phyloP scores from a whole-genome alignment of 2,888 invertebrate species.

The Xylocampa areola region DNA sequence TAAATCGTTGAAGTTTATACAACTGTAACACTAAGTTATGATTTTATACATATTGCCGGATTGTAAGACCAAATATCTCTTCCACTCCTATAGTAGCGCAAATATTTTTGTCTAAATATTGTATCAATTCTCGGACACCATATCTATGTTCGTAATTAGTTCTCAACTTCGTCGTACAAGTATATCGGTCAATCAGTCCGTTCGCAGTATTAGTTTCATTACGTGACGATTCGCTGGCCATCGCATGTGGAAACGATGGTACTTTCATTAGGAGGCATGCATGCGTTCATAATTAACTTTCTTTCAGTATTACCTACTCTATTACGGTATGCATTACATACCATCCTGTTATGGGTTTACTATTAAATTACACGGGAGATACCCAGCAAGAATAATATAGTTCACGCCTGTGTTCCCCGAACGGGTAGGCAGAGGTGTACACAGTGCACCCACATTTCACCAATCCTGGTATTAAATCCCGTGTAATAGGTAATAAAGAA shows the following conservation, averaged over 20 bases:
- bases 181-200: constrained; percentile 11
- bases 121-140: neutral
- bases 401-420: too few species aligned
- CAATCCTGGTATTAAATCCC: too few species aligned
- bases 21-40: too few species aligned
- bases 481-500: too few species aligned
- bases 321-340: constrained; percentile 21
- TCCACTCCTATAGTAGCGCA: too few species aligned
- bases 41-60: too few species aligned
- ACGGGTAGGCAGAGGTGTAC: too few species aligned
- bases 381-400: too few species aligned
- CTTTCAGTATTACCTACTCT: constrained; percentile 19
- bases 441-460: too few species aligned
- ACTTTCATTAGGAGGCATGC: constrained; percentile 45
- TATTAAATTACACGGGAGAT: too few species aligned
- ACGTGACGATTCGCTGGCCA: constrained; percentile 20
- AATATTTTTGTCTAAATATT: neutral
- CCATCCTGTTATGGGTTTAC: neutral
- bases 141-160: neutral
- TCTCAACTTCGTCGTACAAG: neutral
- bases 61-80: too few species aligned
- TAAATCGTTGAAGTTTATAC: too few species aligned
- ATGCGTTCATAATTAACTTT: constrained; percentile 43
- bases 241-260: constrained; percentile 44
- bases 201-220: constrained; percentile 16